phyloP scores from a whole-genome alignment of 2,113 vertebrate genomes.

The Chlorocebus sabaeus region DNA sequence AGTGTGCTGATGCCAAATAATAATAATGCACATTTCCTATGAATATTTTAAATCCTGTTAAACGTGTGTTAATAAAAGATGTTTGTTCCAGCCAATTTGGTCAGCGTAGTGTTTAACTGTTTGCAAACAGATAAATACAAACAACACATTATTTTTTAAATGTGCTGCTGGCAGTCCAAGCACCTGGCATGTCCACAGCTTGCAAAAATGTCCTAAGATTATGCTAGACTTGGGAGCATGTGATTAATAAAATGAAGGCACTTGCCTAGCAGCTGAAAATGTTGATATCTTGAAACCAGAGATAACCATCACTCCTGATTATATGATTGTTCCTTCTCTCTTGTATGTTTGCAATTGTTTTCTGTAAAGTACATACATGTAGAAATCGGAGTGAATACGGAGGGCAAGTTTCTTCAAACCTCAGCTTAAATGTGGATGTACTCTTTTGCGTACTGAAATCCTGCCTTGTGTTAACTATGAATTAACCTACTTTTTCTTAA shows the following conservation, averaged over 20 bases:
- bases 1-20: constrained; percentile 57
- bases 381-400: neutral
- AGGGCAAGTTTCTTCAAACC: neutral
- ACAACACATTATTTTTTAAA: constrained; percentile 32
- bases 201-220: neutral
- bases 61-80: constrained; percentile 72
- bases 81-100: constrained; percentile 61
- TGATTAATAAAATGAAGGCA: constrained; percentile 28
- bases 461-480: neutral
- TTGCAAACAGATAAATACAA: constrained; percentile 66
- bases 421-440: neutral
- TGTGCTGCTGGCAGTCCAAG: neutral
- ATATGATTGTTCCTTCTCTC: neutral
- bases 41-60: constrained; percentile 78
- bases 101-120: constrained; percentile 56
- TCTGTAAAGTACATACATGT: rapidly evolving
- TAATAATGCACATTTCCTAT: constrained; percentile 67
- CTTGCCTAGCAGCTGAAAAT: neutral
- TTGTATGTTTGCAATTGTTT: neutral
- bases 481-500: neutral
- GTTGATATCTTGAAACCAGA: neutral
- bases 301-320: neutral
- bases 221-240: neutral
- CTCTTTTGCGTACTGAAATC: neutral
- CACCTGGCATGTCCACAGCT: neutral